Conservation (phyloP, 2,113 vertebrate genomes). For the Coreoperca whiteheadi region DNA sequence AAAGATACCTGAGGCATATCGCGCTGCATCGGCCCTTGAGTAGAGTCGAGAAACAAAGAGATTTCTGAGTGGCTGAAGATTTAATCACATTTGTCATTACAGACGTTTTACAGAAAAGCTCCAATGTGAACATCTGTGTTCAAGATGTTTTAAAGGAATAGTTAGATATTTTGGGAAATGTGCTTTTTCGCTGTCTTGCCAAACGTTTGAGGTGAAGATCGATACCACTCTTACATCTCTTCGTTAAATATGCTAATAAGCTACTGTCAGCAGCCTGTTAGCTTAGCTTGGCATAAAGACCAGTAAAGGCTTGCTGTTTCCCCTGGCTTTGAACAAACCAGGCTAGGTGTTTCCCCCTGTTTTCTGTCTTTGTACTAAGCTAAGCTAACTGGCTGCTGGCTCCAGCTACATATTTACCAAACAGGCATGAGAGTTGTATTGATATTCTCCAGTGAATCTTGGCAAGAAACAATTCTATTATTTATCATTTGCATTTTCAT, state of each 20-base stretch:
- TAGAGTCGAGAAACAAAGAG: slow-evolving; percentile 2
- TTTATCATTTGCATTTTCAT: slow-evolving; percentile 25
- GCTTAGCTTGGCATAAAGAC: slow-evolving; percentile 3
- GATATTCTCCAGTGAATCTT: not conserved
- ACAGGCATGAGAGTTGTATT: not conserved
- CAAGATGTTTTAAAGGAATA: slow-evolving; percentile 10
- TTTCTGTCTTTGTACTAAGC: not conserved
- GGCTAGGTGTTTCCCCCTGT: too few species aligned
- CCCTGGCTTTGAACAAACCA: too few species aligned
- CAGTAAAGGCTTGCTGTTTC: too few species aligned
- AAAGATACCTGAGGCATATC: slow-evolving; percentile 14
- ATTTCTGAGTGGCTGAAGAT: slow-evolving; percentile 27
- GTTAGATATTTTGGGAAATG: not conserved
- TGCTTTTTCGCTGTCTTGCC: not conserved
- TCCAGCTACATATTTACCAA: not conserved
- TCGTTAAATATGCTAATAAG: not conserved
- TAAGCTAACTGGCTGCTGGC: not conserved
- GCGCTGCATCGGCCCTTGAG: not conserved
- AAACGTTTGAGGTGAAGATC: not conserved
- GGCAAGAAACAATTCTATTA: not conserved
- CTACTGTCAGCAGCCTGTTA: not conserved
- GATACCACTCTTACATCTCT: not conserved
- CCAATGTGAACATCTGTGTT: not conserved
- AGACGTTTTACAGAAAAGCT: slow-evolving; percentile 4
- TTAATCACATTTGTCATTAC: slow-evolving; percentile 6